Conservation (phyloP, 1,140 invertebrate genomes). For the Arion vulgaris region DNA sequence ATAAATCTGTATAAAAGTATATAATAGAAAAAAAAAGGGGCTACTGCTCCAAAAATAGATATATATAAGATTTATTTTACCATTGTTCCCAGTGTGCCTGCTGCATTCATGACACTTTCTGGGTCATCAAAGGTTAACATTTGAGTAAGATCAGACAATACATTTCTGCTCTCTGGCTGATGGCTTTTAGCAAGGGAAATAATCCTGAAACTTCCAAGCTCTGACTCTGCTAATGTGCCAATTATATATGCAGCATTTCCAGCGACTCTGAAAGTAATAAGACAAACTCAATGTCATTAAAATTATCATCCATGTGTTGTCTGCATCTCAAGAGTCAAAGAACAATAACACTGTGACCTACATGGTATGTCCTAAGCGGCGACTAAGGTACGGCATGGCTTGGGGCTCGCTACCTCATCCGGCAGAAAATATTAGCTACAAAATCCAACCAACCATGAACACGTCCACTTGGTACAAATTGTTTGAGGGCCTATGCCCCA, state of each 20-base stretch:
- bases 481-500: neutral
- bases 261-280: slow-evolving; percentile 61
- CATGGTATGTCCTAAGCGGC: no score
- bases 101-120: slow-evolving; percentile 73
- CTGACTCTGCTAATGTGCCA: slow-evolving; percentile 70
- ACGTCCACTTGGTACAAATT: no score
- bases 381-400: neutral
- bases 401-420: no score
- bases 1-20: no score
- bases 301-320: neutral
- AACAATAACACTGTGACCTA: no score
- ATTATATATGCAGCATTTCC: slow-evolving; percentile 72
- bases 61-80: slow-evolving; percentile 57
- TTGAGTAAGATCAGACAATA: slow-evolving; percentile 65
- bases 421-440: no score
- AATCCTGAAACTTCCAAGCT: slow-evolving; percentile 64
- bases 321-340: no score
- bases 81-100: slow-evolving; percentile 72
- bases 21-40: no score
- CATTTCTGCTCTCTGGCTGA: slow-evolving; percentile 54
- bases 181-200: slow-evolving; percentile 60
- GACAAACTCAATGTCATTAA: no score
- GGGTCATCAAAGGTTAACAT: slow-evolving; percentile 70
- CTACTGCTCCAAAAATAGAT: no score
- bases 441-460: no score